Percentiles rank a stretch among this genome's conserved stretches.
Conservation (phyloP, 2,113 vertebrate species). For the Gobio gobio region DNA sequence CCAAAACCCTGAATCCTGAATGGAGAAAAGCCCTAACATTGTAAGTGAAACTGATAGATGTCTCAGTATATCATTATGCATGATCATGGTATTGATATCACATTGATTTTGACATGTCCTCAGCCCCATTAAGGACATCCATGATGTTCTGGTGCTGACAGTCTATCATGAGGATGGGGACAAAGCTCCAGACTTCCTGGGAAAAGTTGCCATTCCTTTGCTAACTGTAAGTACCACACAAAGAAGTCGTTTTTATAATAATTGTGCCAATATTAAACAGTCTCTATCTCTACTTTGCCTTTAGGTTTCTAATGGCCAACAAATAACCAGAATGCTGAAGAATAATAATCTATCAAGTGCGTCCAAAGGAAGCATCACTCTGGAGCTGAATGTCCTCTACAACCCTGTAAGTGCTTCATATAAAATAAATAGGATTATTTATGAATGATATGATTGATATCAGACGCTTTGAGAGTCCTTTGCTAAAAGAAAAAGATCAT, state of each 20-base stretch:
- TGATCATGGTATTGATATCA: background rate
- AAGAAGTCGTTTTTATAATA: constrained; percentile 13
- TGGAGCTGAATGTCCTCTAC: constrained; percentile 90
- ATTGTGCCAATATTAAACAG: background rate
- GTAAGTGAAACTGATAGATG: constrained; percentile 75
- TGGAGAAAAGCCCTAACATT: constrained; percentile 95
- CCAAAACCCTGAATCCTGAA: constrained; percentile 92
- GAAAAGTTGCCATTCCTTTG: constrained; percentile 92
- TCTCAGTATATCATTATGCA: background rate
- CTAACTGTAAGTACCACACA: constrained; percentile 83
- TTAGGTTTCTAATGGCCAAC: constrained; percentile 88
- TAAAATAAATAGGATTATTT: background rate
- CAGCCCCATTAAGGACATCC: constrained; percentile 95
- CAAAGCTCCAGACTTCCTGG: constrained; percentile 88
- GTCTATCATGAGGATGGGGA: constrained; percentile 95
- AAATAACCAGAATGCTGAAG: constrained; percentile 83
- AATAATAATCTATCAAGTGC: constrained; percentile 86
- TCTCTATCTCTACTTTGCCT: background rate
- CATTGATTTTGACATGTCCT: constrained; percentile 50
- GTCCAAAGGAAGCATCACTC: constrained; percentile 88
- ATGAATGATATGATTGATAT: background rate
- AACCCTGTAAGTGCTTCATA: constrained; percentile 85
- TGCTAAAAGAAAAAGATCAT: background rate
- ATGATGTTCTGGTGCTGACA: constrained; percentile 89
- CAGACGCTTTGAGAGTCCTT: background rate